These are phyloP conservation scores for Diaphora mendica DNA, from an alignment of 2,888 invertebrate genomes.

Conservation along the genomic window DNA sequence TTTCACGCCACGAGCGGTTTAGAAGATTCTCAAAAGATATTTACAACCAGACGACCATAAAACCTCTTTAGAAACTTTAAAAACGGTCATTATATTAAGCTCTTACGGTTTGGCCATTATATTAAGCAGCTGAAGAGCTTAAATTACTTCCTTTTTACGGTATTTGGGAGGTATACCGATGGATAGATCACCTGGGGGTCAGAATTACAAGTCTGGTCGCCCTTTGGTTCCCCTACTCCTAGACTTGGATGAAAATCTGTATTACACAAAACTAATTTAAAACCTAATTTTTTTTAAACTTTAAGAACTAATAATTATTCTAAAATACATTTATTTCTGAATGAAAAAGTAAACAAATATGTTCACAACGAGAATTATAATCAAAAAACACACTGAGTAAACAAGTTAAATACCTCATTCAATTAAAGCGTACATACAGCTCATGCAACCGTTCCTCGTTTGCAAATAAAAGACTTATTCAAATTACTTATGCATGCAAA, in stretches of 20 bases:
- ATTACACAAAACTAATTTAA: neutral
- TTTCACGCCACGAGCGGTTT: neutral
- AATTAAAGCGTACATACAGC: slow-evolving; percentile 17
- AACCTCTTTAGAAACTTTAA: neutral
- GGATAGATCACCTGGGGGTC: neutral
- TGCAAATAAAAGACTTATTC: slow-evolving; percentile 25
- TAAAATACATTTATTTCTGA: neutral
- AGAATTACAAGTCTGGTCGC: neutral
- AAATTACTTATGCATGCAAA: slow-evolving; percentile 45
- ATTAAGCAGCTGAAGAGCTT: neutral
- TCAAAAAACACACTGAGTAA: neutral
- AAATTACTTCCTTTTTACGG: neutral
- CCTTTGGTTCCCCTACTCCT: neutral
- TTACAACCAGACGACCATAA: neutral
- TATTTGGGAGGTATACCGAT: neutral
- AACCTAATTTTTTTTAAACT: neutral
- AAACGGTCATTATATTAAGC: neutral
- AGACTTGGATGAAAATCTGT: too few species aligned
- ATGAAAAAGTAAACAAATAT: neutral
- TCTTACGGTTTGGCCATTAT: neutral
- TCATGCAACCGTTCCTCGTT: slow-evolving; percentile 10
- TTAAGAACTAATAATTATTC: neutral
- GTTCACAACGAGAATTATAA: neutral
- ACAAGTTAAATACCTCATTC: slow-evolving; percentile 13
- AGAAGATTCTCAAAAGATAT: neutral